Base-by-base conservation (phyloP, 2,888 invertebrate genomes). In the Chrysolina americana region DNA sequence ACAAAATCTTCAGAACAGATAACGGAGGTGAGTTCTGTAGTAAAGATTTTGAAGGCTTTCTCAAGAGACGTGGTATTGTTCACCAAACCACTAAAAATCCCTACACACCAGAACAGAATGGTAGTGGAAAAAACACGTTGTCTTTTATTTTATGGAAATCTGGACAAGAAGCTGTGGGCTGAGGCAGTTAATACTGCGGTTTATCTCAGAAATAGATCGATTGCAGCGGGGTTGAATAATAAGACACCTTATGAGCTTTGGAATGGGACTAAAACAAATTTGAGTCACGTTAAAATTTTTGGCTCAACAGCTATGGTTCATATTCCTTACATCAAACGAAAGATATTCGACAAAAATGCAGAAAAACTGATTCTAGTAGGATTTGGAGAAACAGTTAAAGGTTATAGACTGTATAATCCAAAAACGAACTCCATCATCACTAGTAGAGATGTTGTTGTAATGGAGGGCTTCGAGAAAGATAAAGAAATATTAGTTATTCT, bases 41-140 rank as follows among this genome's bases (percentile, higher is more conserved):
- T 71, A 73, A 79, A 23, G 9, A 47, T 5, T 44, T 84, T 0
- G 62, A 72, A 59, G 70, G 80, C 15, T 23, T 83, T 44, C 81
- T 82, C 19, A 9, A 53, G 8, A 74, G 70, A n/a, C 6, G n/a
- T 47, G 85, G 83, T 8, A 84, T 85, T 8, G 70, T 56, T 23
- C 83, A 85, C 63, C 83, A 85, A 77, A 81, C 65, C 71, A 80
- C 81, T 9, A 82, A n/a, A n/a, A n/a, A 82, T 0, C 72, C 80
- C 2, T 85, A 85, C 74, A 85, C 85, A 11, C 85, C 86, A 23
- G 44, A 75, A 64, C 81, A 82, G 66, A 85, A 85, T 80, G 85
- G 83, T 83, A 13, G 76, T 83, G 0, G 82, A 83, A 68, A 82
- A 79, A 62, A 78, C 81, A 9, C 79, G 75, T 70, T 83, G 82